A percentile compares a stretch with the other conserved stretches of the same genome.
These are phyloP conservation scores for Glareola pratincola DNA, from an alignment of 2,113 vertebrate species.

Conservation along the genomic window DNA sequence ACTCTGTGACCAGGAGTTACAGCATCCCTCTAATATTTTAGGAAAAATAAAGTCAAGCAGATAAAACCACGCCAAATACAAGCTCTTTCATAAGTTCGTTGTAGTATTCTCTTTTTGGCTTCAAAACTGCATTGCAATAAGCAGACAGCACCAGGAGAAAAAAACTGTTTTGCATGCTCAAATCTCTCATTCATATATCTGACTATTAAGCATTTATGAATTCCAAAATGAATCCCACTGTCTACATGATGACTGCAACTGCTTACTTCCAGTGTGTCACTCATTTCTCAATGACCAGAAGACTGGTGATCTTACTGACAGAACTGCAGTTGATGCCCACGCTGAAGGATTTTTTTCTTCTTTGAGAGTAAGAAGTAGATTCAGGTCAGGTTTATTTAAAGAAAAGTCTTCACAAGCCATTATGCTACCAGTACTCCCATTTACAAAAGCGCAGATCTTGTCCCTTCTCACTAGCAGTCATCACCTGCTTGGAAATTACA, in stretches of 20 bases:
- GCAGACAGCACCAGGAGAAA: background rate
- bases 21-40: background rate
- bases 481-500: background rate
- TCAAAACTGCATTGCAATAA: background rate
- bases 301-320: background rate
- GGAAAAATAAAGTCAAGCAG: background rate
- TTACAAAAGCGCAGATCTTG: background rate
- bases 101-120: background rate
- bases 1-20: background rate
- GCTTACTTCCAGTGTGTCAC: background rate
- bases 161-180: background rate
- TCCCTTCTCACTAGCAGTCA: background rate
- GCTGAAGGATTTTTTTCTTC: background rate
- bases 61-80: rapidly evolving
- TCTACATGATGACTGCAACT: background rate
- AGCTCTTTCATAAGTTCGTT: background rate
- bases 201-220: background rate
- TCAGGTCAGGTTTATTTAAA: background rate
- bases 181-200: background rate
- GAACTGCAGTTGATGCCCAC: background rate
- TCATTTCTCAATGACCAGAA: background rate
- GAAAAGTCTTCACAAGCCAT: background rate
- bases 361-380: background rate
- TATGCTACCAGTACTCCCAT: background rate
- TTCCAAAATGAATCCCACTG: background rate